Base-by-base conservation (phyloP, 1,140 invertebrate species). In the Scaptomyza montana region DNA sequence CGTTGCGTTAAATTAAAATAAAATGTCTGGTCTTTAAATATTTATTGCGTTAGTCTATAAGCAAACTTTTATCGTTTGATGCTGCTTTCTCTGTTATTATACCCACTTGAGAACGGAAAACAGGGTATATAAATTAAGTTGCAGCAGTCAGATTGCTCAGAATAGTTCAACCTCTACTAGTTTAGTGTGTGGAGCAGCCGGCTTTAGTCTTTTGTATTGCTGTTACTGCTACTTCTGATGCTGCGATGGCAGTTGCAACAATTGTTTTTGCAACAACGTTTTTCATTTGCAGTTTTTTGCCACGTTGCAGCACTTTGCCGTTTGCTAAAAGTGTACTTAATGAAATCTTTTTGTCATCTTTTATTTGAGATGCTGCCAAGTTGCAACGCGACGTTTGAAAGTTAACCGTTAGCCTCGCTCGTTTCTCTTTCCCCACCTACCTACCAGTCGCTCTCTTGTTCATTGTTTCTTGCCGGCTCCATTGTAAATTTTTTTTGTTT, bases 341-440 rank as follows among this genome's bases (percentile, higher is more conserved):
- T 89, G 84, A 89, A 89, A 89, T 89, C 84, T 89, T 89, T 89
- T 89, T 84, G 84, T 89, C 84, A 89, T 89, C 80, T 89, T 89
- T 89, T 84, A 89, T 87, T 87, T 89, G 55, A 76, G 69, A 63
- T 33, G 72, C 67, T 74, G 66, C 65, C 65, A 62, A 49, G 13
- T 73, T 64, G 67, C 68, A 28, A 43, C 62, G 68, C 77, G 64
- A 77, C 78, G 55, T 76, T 80, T 75, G 66, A 80, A 76, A 80
- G 78, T 77, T 80, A 62, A 57, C 55, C 25, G 13, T 54, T 45
- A 21, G 46, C 49, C 49, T 10, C 62, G 33, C 47, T 43, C 50
- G 16, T 12, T 3, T n/a, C 12, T 12, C 21, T 46, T 30, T 6
- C 33, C 10, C 1, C 2, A 5, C 12, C 33, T 12, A 0, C 8